Conservation (phyloP, 1,140 invertebrate genomes). For the Calliphora vicina region DNA sequence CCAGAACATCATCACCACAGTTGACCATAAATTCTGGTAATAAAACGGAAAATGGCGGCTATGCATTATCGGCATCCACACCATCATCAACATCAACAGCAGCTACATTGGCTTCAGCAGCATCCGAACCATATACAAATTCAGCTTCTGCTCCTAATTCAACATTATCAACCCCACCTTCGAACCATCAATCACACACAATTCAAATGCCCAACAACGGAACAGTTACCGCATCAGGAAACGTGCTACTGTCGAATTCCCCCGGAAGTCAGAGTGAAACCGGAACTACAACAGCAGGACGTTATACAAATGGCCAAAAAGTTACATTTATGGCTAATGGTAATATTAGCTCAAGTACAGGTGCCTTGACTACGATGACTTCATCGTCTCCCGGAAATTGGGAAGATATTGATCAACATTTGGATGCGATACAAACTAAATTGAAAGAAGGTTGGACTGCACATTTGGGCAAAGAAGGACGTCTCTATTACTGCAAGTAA, state of each 20-base stretch:
- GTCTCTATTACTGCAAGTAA: slow-evolving; percentile 84
- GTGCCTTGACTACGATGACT: not conserved
- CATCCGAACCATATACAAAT: not conserved
- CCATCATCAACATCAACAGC: slow-evolving; percentile 34
- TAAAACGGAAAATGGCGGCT: slow-evolving; percentile 41
- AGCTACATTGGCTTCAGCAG: not conserved
- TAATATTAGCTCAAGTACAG: not conserved
- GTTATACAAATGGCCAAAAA: slow-evolving; percentile 42
- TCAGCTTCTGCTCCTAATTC: slow-evolving; percentile 19
- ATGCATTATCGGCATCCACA: slow-evolving; percentile 39
- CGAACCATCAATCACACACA: not conserved
- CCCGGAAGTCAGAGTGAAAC: slow-evolving; percentile 52
- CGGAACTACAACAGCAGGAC: slow-evolving; percentile 42
- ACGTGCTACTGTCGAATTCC: slow-evolving; percentile 36
- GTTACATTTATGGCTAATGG: slow-evolving; percentile 45
- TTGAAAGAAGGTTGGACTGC: slow-evolving; percentile 75
- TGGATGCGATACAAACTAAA: slow-evolving; percentile 66
- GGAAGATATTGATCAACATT: slow-evolving; percentile 59
- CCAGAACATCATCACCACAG: slow-evolving; percentile 60
- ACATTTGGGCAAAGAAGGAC: slow-evolving; percentile 74
- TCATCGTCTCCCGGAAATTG: slow-evolving; percentile 50
- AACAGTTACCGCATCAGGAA: slow-evolving; percentile 16
- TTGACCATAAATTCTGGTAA: slow-evolving; percentile 43
- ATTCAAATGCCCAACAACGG: not conserved
- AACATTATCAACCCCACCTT: slow-evolving; percentile 34